These are phyloP conservation scores for Taxidea taxus DNA, from an alignment of 2,113 vertebrate species.

Conservation along the genomic window DNA sequence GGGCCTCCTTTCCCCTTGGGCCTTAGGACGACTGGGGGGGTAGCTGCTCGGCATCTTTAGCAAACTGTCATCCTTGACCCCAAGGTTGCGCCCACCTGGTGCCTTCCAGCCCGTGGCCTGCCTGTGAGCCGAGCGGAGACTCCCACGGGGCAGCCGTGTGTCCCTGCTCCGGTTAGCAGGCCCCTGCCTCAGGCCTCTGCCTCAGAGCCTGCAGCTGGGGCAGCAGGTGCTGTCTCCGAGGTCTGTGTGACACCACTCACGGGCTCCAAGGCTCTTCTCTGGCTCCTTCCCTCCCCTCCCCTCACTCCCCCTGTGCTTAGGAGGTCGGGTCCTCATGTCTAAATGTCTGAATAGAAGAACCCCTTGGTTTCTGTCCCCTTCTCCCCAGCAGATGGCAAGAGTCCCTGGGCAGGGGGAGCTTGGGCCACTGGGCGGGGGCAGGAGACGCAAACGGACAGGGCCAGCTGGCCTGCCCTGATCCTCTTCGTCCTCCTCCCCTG, in stretches of 20 bases:
- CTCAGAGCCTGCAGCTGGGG: slow-evolving; percentile 14
- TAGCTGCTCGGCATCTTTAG: not conserved
- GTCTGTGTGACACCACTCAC: slow-evolving; percentile 78
- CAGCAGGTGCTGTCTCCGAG: slow-evolving; percentile 52
- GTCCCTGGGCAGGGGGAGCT: slow-evolving; percentile 75
- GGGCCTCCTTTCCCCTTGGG: not conserved
- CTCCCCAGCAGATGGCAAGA: slow-evolving; percentile 73
- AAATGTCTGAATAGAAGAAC: slow-evolving; percentile 77
- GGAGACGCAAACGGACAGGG: slow-evolving; percentile 59
- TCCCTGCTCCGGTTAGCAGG: not conserved
- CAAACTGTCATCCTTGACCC: not conserved
- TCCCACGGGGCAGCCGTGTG: not conserved
- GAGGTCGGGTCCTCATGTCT: slow-evolving; percentile 83
- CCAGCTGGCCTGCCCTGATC: slow-evolving; percentile 72
- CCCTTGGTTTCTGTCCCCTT: slow-evolving; percentile 76
- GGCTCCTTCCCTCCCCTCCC: not conserved
- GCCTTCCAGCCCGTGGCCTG: not conserved
- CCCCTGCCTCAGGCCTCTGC: not conserved
- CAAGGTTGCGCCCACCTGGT: not conserved
- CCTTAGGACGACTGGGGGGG: not conserved
- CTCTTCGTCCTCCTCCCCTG: not conserved
- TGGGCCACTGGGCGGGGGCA: slow-evolving; percentile 49
- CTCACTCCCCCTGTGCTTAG: slow-evolving; percentile 86
- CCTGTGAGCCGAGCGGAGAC: slow-evolving; percentile 32
- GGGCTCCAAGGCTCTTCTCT: slow-evolving; percentile 81